phyloP scores from a whole-genome alignment of 1,140 invertebrate genomes.

The Cotesia typhae region DNA sequence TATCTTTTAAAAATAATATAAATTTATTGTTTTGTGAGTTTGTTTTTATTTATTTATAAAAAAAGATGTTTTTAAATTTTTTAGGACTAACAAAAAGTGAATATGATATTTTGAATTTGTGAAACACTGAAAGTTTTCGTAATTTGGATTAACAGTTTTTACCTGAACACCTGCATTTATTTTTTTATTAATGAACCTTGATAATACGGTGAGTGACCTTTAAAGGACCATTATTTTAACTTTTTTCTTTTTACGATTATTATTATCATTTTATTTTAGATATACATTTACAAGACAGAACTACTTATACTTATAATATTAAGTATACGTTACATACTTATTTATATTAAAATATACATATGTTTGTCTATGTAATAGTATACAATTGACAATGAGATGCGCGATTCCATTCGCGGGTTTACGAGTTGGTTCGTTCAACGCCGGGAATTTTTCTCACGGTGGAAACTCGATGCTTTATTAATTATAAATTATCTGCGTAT shows the following conservation, averaged over 20 bases:
- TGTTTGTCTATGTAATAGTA: background rate
- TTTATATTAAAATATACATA: background rate
- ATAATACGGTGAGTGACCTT: conserved; percentile 23
- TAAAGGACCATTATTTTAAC: no score
- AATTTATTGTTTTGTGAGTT: no score
- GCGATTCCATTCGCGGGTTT: conserved; percentile 7
- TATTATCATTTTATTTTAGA: background rate
- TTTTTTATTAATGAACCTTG: conserved; percentile 10
- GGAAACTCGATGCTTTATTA: conserved; percentile 20
- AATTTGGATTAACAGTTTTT: conserved; percentile 17
- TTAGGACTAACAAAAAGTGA: no score
- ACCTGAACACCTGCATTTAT: background rate
- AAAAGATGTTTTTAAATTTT: no score
- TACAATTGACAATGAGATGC: conserved; percentile 14
- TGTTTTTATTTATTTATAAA: no score
- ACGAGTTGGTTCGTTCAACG: conserved; percentile 22
- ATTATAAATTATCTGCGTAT: conserved; percentile 7
- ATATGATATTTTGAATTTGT: no score
- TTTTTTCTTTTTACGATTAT: background rate
- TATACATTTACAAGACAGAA: background rate
- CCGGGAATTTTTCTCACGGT: conserved; percentile 22
- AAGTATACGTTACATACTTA: background rate
- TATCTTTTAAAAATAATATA: no score
- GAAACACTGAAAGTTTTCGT: no score
- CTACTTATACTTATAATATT: background rate